These are phyloP conservation scores for Anaspis maculata DNA, from an alignment of 2,888 invertebrate genomes.

Conservation along the genomic window DNA sequence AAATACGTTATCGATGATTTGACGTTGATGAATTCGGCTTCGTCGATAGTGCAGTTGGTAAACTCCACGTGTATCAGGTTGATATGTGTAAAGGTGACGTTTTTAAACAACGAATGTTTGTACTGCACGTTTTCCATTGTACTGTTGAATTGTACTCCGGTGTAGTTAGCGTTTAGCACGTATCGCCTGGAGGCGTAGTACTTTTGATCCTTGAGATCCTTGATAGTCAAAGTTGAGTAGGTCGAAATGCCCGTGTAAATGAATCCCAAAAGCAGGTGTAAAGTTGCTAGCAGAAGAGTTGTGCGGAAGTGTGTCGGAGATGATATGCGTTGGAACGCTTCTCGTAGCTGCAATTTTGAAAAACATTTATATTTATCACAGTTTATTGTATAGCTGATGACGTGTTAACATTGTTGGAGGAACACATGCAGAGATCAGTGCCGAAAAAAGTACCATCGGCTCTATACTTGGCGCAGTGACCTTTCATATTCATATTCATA, in stretches of 20 bases:
- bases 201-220: slow-evolving; percentile 40
- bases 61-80: slow-evolving; percentile 66
- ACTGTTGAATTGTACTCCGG: slow-evolving; percentile 45
- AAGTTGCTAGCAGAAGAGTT: slow-evolving; percentile 53
- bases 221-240: slow-evolving; percentile 46
- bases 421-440: no score
- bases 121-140: slow-evolving; percentile 60
- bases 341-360: slow-evolving; percentile 52
- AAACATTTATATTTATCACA: neutral
- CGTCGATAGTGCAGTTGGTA: slow-evolving; percentile 59
- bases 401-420: no score
- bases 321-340: slow-evolving; percentile 59
- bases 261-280: slow-evolving; percentile 48
- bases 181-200: slow-evolving; percentile 30
- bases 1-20: slow-evolving; percentile 64
- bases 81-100: slow-evolving; percentile 59
- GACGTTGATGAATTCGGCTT: slow-evolving; percentile 61
- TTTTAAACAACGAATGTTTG: slow-evolving; percentile 50
- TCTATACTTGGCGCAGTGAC: no score
- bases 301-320: slow-evolving; percentile 54
- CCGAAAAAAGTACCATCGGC: no score
- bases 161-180: slow-evolving; percentile 27
- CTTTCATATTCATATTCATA: no score
- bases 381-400: no score
- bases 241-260: slow-evolving; percentile 48